phyloP scores from a whole-genome alignment of 2,797 vertebrate species.

The Tragelaphus eurycerus region DNA sequence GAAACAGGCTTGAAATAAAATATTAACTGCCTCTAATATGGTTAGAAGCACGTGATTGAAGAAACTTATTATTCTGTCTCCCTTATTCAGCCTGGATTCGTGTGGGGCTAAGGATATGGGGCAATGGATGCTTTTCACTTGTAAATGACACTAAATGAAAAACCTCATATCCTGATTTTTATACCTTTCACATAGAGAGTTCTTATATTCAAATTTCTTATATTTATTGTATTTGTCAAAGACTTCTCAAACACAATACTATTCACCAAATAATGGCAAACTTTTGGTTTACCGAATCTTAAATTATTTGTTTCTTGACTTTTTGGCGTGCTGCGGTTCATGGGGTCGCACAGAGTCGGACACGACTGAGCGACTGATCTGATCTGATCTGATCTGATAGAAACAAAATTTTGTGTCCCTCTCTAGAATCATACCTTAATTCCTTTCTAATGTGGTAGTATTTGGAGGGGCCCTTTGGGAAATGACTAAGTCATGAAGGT shows the following conservation, averaged over 20 bases:
- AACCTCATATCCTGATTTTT: neutral
- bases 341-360: no score
- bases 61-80: neutral
- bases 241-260: neutral
- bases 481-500: neutral
- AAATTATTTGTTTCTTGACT: neutral
- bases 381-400: neutral
- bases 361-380: no score
- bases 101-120: neutral
- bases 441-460: neutral
- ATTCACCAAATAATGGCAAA: neutral
- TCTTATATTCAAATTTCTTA: neutral
- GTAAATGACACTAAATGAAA: neutral
- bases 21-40: neutral
- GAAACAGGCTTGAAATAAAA: neutral
- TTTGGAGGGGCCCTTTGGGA: neutral
- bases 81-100: neutral
- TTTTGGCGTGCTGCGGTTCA: neutral
- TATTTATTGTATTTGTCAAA: neutral
- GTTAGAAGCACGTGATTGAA: neutral
- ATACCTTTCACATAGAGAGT: neutral
- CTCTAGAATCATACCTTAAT: neutral
- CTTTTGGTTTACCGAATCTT: neutral
- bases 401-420: neutral
- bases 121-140: neutral